Conservation (phyloP, 2,888 invertebrate genomes). For the Deilephila elpenor region DNA sequence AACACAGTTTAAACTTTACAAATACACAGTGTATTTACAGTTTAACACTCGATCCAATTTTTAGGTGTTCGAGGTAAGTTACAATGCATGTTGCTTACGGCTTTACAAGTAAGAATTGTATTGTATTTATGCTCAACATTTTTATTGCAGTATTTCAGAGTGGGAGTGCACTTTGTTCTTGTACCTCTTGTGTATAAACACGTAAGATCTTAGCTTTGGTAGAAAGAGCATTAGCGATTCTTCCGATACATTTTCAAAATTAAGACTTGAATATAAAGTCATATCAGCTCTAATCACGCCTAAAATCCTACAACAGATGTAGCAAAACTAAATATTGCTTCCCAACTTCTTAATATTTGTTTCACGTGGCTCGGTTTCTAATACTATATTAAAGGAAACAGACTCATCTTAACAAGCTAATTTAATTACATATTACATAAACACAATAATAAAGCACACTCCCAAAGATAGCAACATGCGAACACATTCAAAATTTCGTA, state of each 20-base stretch:
- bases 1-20: slow-evolving; percentile 22
- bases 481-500: not conserved
- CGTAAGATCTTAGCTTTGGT: not conserved
- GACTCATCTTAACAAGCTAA: not conserved
- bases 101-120: slow-evolving; percentile 12
- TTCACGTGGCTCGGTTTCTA: too few relatives aligned
- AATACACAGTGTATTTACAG: slow-evolving; percentile 17
- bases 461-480: not conserved
- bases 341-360: too few relatives aligned
- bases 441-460: not conserved
- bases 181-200: not conserved
- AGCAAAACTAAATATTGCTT: too few relatives aligned
- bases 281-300: too few relatives aligned
- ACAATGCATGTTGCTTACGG: slow-evolving; percentile 54
- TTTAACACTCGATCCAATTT: slow-evolving; percentile 11
- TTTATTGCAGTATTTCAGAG: not conserved
- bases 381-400: too few relatives aligned
- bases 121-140: not conserved
- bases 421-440: not conserved
- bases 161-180: not conserved
- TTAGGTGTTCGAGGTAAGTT: slow-evolving; percentile 33
- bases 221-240: too few relatives aligned
- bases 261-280: too few relatives aligned
- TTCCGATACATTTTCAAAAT: too few relatives aligned
- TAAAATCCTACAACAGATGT: too few relatives aligned